Evolutionary conservation across 2,113 vertebrate genomes (phyloP).

Genomic region (Fulmarus glacialis): DNA sequence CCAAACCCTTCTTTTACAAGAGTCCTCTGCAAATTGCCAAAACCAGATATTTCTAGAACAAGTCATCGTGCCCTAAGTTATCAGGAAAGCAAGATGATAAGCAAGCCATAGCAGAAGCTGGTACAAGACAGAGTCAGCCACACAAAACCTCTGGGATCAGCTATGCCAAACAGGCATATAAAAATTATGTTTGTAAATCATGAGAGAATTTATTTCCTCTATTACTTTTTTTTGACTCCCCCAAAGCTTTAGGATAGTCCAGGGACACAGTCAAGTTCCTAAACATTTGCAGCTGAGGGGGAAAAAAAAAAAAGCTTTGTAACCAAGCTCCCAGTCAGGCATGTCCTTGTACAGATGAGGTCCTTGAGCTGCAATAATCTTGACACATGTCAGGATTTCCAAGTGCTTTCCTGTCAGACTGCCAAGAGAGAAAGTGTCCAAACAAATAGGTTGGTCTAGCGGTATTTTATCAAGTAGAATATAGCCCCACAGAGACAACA

Average conservation of each 20-base stretch:
- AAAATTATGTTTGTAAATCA: background rate
- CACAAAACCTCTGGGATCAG: background rate
- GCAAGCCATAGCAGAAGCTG: background rate
- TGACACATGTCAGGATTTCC: background rate
- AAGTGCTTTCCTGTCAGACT: background rate
- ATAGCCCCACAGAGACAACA: background rate
- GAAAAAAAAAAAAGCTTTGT: background rate
- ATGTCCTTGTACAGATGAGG: background rate
- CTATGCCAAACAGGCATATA: background rate
- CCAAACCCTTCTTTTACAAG: background rate
- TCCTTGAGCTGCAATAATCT: background rate
- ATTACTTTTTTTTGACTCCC: background rate
- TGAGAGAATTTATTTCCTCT: background rate
- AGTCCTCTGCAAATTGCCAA: background rate
- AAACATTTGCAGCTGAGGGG: background rate
- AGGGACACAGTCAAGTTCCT: background rate
- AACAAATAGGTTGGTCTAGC: background rate
- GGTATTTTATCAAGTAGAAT: background rate
- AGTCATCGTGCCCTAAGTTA: background rate
- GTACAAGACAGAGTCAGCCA: background rate
- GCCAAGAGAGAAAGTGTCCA: background rate
- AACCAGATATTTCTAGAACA: background rate
- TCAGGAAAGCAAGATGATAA: background rate
- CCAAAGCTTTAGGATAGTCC: background rate
- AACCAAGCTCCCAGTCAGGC: background rate